Percentiles rank a stretch among this genome's conserved stretches.
Evolutionary conservation across 1,140 invertebrate species (phyloP).

Genomic region (Steinernema feltiae): DNA sequence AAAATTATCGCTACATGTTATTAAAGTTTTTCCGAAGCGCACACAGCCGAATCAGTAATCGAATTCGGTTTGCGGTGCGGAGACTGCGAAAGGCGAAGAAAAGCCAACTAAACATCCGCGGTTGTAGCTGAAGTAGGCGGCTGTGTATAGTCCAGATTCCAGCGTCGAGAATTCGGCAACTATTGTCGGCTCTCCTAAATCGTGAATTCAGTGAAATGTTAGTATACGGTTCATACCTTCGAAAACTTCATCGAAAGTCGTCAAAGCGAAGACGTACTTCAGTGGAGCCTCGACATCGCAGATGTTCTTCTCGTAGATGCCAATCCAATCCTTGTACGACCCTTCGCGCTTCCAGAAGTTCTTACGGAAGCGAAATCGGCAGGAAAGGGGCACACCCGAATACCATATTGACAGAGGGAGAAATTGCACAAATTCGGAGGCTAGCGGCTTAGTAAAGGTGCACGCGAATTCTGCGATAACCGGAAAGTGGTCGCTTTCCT

Average conservation of each 20-base stretch:
- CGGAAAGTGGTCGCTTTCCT: conserved; percentile 29
- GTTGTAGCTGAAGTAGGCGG: conserved; percentile 28
- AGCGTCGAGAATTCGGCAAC: conserved; percentile 30
- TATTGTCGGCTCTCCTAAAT: background rate
- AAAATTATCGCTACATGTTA: too few relatives aligned
- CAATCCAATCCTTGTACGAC: conserved; percentile 35
- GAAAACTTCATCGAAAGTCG: background rate
- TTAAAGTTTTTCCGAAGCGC: background rate
- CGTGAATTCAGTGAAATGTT: background rate
- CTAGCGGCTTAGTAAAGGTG: too few relatives aligned
- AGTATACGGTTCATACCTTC: background rate
- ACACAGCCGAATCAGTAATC: background rate
- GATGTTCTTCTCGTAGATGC: conserved; percentile 20
- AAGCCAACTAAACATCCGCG: conserved; percentile 28
- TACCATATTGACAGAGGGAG: conserved; percentile 31
- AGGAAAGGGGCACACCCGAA: conserved; percentile 22
- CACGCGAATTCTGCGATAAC: conserved; percentile 9
- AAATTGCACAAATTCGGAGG: conserved; percentile 14
- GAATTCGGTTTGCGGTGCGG: background rate
- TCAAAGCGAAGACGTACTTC: background rate
- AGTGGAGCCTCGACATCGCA: conserved; percentile 18
- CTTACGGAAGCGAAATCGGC: conserved; percentile 21
- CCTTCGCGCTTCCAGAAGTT: conserved; percentile 26
- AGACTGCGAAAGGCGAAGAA: conserved; percentile 21
- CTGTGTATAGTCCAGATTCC: conserved; percentile 23